Evolutionary conservation across 2,888 invertebrate species (phyloP), one percentile per base, ranked within the genome.

Genomic region (Polydrusus pterygomalis): DNA sequence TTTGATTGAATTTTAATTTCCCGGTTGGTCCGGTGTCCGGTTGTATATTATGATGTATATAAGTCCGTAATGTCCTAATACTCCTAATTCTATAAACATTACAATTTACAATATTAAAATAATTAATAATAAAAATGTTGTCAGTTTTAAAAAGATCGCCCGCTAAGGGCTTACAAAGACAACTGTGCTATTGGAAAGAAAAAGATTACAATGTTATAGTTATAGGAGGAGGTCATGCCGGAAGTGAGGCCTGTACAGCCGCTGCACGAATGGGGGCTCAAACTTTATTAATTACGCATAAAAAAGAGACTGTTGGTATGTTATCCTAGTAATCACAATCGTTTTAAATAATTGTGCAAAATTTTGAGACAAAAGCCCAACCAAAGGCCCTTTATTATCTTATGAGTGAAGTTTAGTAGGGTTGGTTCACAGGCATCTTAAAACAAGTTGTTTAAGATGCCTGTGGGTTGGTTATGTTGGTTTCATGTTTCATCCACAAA

Each of bases 191-290:
- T 60, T 69, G 72, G 15, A 68, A 74, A 65, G 70, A 71, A 20
- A 69, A 63, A 30, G 30, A 75, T 0, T 91, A 88, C 81, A 95
- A 96, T 89, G 96, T 96, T 0, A 90, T 96, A 80, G 93, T 97
- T 56, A 92, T 97, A 81, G 97, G 97, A 13, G 97, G 96, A 6
- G 97, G 97, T 0, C 97, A 97, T 91, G 97, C 97, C 9, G 97
- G 97, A 13, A 93, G 94, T 7, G 97, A 97, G 87, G 96, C 96
- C 1, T 95, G 94, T 83, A 90, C 94, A 51, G 96, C 96, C 5
- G 91, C 97, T 1, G 93, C 95, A 0, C 89, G 97, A 83, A 95
- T 95, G 93, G 95, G 96, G 9, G 93, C 92, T 0, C 90, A 89
- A 77, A 96, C 96, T 0, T 85, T 96, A 62, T 89, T 97, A 40